phyloP scores from a whole-genome alignment of 1,140 invertebrate species.

The Dendroctonus valens region DNA sequence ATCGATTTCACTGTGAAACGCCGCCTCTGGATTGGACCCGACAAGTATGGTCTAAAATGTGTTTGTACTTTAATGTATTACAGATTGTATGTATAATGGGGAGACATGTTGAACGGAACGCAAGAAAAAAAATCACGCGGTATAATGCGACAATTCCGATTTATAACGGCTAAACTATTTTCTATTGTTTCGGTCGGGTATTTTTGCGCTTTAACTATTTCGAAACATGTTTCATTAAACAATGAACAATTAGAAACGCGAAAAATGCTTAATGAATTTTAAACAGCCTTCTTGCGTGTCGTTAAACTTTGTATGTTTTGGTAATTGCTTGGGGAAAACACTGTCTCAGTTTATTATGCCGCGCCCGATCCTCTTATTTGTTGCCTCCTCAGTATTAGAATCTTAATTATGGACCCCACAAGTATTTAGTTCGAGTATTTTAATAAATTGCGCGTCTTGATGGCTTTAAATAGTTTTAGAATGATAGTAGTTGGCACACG shows the following conservation, averaged over 20 bases:
- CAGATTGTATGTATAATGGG: constrained; percentile 30
- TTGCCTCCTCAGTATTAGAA: too few relatives aligned
- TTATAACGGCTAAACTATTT: constrained; percentile 29
- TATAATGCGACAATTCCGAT: constrained; percentile 29
- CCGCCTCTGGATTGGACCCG: too few relatives aligned
- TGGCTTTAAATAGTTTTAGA: too few relatives aligned
- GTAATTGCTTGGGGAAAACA: too few relatives aligned
- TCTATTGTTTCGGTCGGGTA: constrained; percentile 19
- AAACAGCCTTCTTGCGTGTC: constrained; percentile 10
- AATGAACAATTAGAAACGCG: constrained; percentile 20
- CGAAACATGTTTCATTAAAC: constrained; percentile 13
- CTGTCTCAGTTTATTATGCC: too few relatives aligned
- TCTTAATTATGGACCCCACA: too few relatives aligned
- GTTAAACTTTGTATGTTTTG: background rate
- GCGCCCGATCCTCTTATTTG: too few relatives aligned
- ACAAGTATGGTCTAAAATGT: constrained; percentile 11
- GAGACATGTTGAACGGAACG: constrained; percentile 5
- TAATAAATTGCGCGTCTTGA: too few relatives aligned
- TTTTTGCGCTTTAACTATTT: constrained; percentile 15
- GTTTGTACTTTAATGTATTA: constrained; percentile 30
- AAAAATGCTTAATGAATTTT: constrained; percentile 22
- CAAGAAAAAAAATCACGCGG: constrained; percentile 19
- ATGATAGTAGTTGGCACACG: too few relatives aligned
- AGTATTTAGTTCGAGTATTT: too few relatives aligned
- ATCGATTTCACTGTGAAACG: too few relatives aligned